Conservation (phyloP, 2,797 vertebrate genomes). For the Gastrophryne carolinensis region DNA sequence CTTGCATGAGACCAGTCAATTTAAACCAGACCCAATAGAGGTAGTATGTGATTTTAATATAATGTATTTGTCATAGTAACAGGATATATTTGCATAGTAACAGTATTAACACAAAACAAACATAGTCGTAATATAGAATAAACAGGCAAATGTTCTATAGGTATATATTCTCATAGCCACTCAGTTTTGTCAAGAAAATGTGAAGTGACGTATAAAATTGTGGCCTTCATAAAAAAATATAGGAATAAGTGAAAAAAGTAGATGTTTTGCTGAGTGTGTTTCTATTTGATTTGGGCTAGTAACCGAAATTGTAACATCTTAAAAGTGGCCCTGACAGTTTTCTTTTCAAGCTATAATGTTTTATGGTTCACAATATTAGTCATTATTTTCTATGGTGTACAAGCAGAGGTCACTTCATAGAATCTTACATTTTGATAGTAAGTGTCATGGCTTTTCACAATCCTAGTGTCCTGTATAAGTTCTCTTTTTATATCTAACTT, state of each 20-base stretch:
- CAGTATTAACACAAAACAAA: no score
- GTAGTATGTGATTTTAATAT: constrained; percentile 4
- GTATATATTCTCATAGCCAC: not conserved
- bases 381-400: no score
- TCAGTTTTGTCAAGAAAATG: not conserved
- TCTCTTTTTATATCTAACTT: no score
- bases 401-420: not conserved
- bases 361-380: not conserved
- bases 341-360: not conserved
- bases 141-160: not conserved
- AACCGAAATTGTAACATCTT: not conserved
- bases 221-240: constrained; percentile 15
- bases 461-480: not conserved
- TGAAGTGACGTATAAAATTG: constrained; percentile 2
- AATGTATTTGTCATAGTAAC: not conserved
- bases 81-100: not conserved
- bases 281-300: not conserved
- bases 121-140: no score
- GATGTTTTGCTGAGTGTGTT: not conserved
- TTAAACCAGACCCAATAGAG: not conserved
- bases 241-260: not conserved
- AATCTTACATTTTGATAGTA: not conserved
- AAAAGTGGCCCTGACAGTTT: not conserved
- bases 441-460: not conserved
- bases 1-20: not conserved